phyloP scores from a whole-genome alignment of 2,797 vertebrate genomes.

The Pteropus rufus region DNA sequence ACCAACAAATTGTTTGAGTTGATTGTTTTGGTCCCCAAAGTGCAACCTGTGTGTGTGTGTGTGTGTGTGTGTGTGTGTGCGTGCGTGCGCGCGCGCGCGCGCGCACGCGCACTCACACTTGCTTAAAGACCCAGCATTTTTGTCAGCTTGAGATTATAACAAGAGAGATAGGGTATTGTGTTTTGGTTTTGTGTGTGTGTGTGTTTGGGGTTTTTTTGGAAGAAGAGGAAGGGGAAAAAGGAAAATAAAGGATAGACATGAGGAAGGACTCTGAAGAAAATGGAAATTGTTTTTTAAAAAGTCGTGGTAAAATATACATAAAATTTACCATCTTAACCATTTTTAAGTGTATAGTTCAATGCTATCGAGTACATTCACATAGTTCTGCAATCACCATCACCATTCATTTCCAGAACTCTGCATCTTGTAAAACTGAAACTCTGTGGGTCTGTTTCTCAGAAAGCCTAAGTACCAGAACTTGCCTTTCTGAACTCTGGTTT shows the following conservation, averaged over 20 bases:
- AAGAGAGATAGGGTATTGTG: neutral
- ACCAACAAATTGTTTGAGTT: neutral
- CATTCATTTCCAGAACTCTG: neutral
- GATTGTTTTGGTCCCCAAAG: neutral
- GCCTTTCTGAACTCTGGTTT: conserved; percentile 5
- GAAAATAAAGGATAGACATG: neutral
- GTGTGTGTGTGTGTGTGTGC: too few relatives aligned
- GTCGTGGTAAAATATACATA: neutral
- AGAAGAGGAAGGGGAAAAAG: neutral
- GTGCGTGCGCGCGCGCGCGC: accelerated
- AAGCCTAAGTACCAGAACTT: neutral
- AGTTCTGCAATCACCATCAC: neutral
- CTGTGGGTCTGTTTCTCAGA: neutral
- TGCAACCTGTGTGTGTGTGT: neutral
- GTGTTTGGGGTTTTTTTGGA: neutral
- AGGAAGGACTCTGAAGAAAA: neutral
- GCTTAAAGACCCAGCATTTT: neutral
- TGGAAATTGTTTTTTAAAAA: neutral
- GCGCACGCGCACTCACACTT: accelerated
- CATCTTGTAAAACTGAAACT: neutral
- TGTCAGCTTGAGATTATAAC: neutral
- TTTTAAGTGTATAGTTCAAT: neutral
- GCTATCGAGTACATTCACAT: neutral
- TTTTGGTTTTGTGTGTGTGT: neutral
- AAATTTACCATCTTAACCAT: neutral